Percentiles rank a stretch among this genome's conserved stretches.
Evolutionary conservation across 2,797 vertebrate species (phyloP).

Genomic region (Hemitrygon akajei): DNA sequence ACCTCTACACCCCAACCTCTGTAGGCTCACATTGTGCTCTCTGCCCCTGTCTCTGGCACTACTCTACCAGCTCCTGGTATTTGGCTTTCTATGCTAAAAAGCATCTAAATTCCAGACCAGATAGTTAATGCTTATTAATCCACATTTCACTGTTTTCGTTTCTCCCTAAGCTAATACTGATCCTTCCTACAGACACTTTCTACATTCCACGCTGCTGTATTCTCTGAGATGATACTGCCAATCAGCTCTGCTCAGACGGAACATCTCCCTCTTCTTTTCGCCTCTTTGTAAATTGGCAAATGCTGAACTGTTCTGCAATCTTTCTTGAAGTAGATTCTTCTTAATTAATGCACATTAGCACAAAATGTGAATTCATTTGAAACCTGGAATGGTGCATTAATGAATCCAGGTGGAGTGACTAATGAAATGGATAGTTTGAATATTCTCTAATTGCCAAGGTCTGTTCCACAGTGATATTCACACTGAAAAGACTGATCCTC

Average conservation of each 20-base stretch:
- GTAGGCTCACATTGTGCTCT: too few relatives aligned
- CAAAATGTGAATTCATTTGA: background rate
- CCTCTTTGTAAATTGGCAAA: background rate
- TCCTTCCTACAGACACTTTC: background rate
- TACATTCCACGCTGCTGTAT: background rate
- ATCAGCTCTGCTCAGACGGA: background rate
- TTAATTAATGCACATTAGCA: background rate
- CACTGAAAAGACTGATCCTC: background rate
- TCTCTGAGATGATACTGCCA: background rate
- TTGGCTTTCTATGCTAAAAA: too few relatives aligned
- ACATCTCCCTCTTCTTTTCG: background rate
- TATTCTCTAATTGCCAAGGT: background rate
- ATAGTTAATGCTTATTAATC: background rate
- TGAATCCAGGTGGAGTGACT: background rate
- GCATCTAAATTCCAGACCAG: background rate
- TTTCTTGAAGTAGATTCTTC: background rate
- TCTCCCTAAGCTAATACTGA: background rate
- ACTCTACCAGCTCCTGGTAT: too few relatives aligned
- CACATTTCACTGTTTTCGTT: background rate
- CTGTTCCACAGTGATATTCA: constrained; percentile 8
- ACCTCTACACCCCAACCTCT: too few relatives aligned
- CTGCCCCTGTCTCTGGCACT: too few relatives aligned
- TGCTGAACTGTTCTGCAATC: background rate
- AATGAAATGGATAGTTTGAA: background rate
- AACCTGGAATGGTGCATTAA: background rate